These are phyloP conservation scores for Colletes collaris DNA, from an alignment of 2,888 invertebrate species.

Conservation along the genomic window DNA sequence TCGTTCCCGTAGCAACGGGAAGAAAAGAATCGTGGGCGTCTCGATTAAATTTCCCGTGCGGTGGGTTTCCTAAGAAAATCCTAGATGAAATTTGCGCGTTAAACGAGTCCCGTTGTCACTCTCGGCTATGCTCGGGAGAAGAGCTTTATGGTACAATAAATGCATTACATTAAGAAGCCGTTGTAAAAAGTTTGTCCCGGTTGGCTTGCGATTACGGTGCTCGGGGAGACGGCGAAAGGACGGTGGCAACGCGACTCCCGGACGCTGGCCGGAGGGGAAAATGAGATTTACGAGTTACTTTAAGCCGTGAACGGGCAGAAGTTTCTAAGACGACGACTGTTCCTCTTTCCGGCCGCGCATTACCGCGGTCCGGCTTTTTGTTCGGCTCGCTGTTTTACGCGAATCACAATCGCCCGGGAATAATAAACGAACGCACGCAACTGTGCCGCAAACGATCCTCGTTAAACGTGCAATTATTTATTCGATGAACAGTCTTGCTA, in stretches of 20 bases:
- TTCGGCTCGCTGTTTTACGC: slow-evolving; percentile 56
- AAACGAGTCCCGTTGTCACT: slow-evolving; percentile 60
- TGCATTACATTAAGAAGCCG: slow-evolving; percentile 75
- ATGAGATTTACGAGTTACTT: slow-evolving; percentile 81
- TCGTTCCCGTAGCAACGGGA: not conserved
- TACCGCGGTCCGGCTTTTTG: slow-evolving; percentile 65
- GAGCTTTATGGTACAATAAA: slow-evolving; percentile 77
- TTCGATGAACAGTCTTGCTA: not conserved
- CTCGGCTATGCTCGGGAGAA: slow-evolving; percentile 40
- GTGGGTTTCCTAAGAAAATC: slow-evolving; percentile 24
- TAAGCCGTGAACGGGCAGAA: slow-evolving; percentile 78
- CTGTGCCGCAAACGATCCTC: slow-evolving; percentile 27
- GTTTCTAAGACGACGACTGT: slow-evolving; percentile 78
- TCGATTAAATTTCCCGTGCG: slow-evolving; percentile 30
- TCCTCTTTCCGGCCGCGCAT: slow-evolving; percentile 66
- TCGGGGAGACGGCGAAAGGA: not conserved
- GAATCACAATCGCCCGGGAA: slow-evolving; percentile 33
- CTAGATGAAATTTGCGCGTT: slow-evolving; percentile 51
- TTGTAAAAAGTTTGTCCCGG: slow-evolving; percentile 77
- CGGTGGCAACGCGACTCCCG: slow-evolving; percentile 24
- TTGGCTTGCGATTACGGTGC: slow-evolving; percentile 57
- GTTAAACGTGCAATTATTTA: slow-evolving; percentile 9
- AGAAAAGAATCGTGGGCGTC: not conserved
- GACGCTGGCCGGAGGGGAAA: slow-evolving; percentile 66
- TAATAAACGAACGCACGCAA: slow-evolving; percentile 43